These are phyloP conservation scores for Syngnathus scovelli DNA, from an alignment of 2,113 vertebrate species.

Conservation along the genomic window DNA sequence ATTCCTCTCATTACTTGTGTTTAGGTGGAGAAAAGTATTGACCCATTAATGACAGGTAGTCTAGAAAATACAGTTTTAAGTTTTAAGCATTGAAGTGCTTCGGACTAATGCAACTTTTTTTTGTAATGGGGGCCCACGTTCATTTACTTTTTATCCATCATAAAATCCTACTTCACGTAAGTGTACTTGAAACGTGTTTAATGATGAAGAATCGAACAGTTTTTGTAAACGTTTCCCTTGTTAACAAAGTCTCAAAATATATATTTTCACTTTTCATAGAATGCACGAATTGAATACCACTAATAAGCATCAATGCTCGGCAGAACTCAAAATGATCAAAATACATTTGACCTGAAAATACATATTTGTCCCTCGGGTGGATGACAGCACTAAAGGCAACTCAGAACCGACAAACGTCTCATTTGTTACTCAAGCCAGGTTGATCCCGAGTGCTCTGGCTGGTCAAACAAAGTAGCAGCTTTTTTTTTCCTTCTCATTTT, in stretches of 20 bases:
- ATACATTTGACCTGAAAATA: slow-evolving; percentile 26
- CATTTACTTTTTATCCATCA: slow-evolving; percentile 13
- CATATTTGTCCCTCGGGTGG: slow-evolving; percentile 22
- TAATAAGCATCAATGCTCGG: slow-evolving; percentile 13
- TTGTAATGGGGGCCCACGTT: neutral
- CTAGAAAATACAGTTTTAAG: neutral
- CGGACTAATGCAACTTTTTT: neutral
- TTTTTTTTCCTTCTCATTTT: slow-evolving; percentile 52
- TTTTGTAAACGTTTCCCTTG: slow-evolving; percentile 74
- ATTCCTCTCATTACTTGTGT: neutral
- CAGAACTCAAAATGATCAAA: slow-evolving; percentile 42
- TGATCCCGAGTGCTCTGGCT: slow-evolving; percentile 60
- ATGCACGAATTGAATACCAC: slow-evolving; percentile 40
- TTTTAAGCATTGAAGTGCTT: neutral
- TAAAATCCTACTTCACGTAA: slow-evolving; percentile 36
- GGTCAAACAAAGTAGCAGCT: slow-evolving; percentile 68
- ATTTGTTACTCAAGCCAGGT: slow-evolving; percentile 56
- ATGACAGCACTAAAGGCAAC: neutral
- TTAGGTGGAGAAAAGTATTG: neutral
- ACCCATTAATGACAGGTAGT: neutral
- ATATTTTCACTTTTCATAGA: slow-evolving; percentile 31
- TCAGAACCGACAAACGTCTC: neutral
- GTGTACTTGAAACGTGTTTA: slow-evolving; percentile 47
- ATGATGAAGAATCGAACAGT: slow-evolving; percentile 52
- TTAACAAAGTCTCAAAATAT: slow-evolving; percentile 56